Base-by-base conservation (phyloP, 2,888 invertebrate genomes). In the Icerya purchasi region DNA sequence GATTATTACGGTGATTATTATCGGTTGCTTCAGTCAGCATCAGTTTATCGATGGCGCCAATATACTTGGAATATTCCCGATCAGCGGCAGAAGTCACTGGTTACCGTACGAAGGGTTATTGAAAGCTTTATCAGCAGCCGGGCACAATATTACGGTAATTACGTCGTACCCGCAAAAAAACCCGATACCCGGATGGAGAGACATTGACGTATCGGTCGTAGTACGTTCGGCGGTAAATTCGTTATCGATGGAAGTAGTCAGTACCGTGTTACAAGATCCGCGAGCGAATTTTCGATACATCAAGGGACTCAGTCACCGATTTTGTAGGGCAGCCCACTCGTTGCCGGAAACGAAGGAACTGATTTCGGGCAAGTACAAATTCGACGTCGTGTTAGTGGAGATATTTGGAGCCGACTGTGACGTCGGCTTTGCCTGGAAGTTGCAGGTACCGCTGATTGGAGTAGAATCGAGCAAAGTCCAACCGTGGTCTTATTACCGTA, bases 91-190 rank as follows among this genome's bases (percentile, higher is more conserved):
- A 62, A 77, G 77, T 21, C 77, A 77, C 65, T 70, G 72, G 61
- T 72, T 75, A 61, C 67, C 74, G 67, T 67, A 76, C 50, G 71
- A 72, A 62, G 72, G 74, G 0, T 70, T 77, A 22, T 73, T 76
- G 2, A 64, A 75, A 53, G 76, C 75, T 62, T 66, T 77, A 53
- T 76, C 76, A 2, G 66, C 68, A n/a, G 70, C 74, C 57, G 77
- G 77, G 0, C 77, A 77, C 63, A 74, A 77, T 65, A 74, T 77
- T 1, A 76, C 76, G 1, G 73, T 76, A 1, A 73, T 77, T 20
- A 72, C 75, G 3, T 71, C 72, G 1, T 64, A 71, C 60, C 71
- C 65, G 56, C 72, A 73, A 56, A 66, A 67, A 0, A 67, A 71
- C 18, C 69, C 71, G 2, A 69, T 73, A 1, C 36, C 36, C 8